Evolutionary conservation across 1,140 invertebrate species (phyloP).

Genomic region (Drosophila ananassae): DNA sequence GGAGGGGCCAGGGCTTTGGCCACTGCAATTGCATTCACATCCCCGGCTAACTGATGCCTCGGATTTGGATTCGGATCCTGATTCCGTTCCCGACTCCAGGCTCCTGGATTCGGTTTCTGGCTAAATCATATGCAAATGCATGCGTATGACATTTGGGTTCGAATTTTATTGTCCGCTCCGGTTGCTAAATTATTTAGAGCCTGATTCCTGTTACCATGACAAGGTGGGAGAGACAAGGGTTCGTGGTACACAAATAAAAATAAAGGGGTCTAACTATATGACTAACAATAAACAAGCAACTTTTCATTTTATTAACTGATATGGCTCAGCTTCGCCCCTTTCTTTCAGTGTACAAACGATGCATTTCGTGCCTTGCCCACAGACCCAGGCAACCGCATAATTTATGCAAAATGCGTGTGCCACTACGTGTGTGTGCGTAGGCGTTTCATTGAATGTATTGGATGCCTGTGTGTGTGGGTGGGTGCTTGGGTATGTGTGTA

Average conservation of each 20-base stretch:
- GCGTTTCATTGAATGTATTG: conserved; percentile 17
- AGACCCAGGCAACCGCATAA: conserved; percentile 44
- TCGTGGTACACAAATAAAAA: background rate
- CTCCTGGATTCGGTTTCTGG: conserved; percentile 13
- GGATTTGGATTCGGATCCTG: conserved; percentile 3
- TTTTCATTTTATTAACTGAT: too few species aligned
- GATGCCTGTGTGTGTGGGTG: conserved; percentile 4
- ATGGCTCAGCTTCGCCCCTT: background rate
- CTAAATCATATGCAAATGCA: conserved; percentile 79
- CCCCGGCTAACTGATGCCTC: background rate
- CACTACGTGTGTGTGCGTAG: conserved; percentile 18
- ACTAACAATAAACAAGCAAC: too few species aligned
- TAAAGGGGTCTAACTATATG: background rate
- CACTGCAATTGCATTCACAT: conserved; percentile 32
- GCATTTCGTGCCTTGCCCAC: conserved; percentile 66
- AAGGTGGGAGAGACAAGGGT: conserved; percentile 11
- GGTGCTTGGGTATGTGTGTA: conserved; percentile 8
- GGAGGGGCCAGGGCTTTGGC: conserved; percentile 1
- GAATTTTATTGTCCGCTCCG: conserved; percentile 79
- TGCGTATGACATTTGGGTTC: conserved; percentile 80
- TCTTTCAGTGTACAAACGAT: conserved; percentile 15
- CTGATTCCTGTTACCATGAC: conserved; percentile 73
- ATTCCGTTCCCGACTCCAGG: background rate
- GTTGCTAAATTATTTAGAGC: conserved; percentile 82
- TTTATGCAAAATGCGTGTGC: conserved; percentile 55